Conservation (phyloP, 2,888 invertebrate genomes). For the Pristionchus arcanus region DNA sequence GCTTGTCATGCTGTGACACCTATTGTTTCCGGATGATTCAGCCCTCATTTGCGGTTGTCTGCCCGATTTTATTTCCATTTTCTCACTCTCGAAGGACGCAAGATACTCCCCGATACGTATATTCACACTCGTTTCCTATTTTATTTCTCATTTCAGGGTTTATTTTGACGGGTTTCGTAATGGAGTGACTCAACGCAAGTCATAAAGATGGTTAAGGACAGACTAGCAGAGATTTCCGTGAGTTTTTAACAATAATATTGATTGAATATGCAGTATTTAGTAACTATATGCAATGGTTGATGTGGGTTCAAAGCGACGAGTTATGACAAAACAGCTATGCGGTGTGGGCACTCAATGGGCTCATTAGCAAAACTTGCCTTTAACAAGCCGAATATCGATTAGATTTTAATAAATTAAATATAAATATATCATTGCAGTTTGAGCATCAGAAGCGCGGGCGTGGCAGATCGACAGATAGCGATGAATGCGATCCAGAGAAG, state of each 20-base stretch:
- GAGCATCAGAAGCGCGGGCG: slow-evolving; percentile 37
- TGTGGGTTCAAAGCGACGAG: too few species aligned
- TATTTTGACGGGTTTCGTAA: slow-evolving; percentile 25
- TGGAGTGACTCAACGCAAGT: slow-evolving; percentile 20
- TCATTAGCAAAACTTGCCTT: neutral
- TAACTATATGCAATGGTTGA: too few species aligned
- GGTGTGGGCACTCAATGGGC: too few species aligned
- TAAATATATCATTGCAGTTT: neutral
- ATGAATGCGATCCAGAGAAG: slow-evolving; percentile 11
- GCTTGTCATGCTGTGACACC: neutral
- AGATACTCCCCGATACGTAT: neutral
- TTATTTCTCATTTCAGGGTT: slow-evolving; percentile 8
- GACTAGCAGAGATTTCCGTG: neutral
- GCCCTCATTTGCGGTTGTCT: neutral
- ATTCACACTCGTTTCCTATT: neutral
- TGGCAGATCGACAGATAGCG: slow-evolving; percentile 21
- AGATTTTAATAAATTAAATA: neutral
- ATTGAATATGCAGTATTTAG: neutral
- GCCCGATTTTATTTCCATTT: neutral
- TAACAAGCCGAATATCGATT: neutral
- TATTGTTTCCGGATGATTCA: slow-evolving; percentile 3
- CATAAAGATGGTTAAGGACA: slow-evolving; percentile 40
- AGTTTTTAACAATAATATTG: neutral
- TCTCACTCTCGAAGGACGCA: neutral
- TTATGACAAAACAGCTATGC: too few species aligned